Percentiles rank a stretch among this genome's conserved stretches.
These are phyloP conservation scores for Heliconius erato DNA, from an alignment of 2,888 invertebrate species.

Conservation along the genomic window DNA sequence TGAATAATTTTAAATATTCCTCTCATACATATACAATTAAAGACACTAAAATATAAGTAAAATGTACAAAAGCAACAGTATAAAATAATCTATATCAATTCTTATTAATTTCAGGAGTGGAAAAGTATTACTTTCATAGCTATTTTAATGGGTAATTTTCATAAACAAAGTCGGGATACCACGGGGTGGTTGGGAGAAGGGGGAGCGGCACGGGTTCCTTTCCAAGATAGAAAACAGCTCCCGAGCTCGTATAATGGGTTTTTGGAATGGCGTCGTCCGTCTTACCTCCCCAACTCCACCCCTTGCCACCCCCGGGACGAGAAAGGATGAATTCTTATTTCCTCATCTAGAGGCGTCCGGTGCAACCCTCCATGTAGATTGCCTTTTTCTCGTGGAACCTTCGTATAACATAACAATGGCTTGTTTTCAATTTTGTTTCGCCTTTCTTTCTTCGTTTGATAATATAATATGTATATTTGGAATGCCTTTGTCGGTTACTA, in stretches of 20 bases:
- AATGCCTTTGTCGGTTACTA: constrained; percentile 33
- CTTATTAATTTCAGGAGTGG: constrained; percentile 85
- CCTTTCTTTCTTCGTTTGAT: constrained; percentile 56
- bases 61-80: constrained; percentile 52
- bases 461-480: constrained; percentile 55
- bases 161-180: constrained; percentile 85
- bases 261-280: constrained; percentile 90
- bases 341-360: constrained; percentile 85
- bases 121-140: constrained; percentile 85
- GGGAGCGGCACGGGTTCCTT: constrained; percentile 73
- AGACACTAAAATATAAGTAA: neutral
- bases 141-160: constrained; percentile 86
- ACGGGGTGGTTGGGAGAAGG: constrained; percentile 62
- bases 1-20: neutral
- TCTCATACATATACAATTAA: constrained; percentile 1
- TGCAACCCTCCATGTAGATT: constrained; percentile 84
- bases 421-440: constrained; percentile 84
- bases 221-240: constrained; percentile 87
- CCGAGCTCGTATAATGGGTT: constrained; percentile 89
- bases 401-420: constrained; percentile 85
- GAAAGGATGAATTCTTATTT: constrained; percentile 87
- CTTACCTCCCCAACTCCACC: constrained; percentile 82
- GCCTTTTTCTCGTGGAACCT: constrained; percentile 83
- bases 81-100: constrained; percentile 84
- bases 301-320: constrained; percentile 71